These are phyloP conservation scores for Contarinia nasturtii DNA, from an alignment of 1,140 invertebrate genomes.

Conservation along the genomic window DNA sequence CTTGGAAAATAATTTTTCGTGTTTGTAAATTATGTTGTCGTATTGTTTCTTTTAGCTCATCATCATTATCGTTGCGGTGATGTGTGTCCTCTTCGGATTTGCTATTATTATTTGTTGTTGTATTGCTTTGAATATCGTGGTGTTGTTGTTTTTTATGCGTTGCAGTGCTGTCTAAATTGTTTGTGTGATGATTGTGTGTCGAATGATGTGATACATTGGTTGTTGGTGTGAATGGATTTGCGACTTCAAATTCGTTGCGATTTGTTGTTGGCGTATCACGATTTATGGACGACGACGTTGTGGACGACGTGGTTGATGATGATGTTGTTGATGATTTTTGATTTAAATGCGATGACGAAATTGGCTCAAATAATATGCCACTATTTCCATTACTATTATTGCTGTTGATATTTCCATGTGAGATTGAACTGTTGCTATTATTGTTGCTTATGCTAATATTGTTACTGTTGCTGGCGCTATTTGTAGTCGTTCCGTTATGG, in stretches of 20 bases:
- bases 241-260: too few relatives aligned
- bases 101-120: too few relatives aligned
- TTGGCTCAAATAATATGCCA: constrained; percentile 6
- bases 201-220: too few relatives aligned
- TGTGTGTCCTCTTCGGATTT: too few relatives aligned
- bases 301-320: background rate
- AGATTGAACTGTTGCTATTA: too few relatives aligned
- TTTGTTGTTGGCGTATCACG: too few relatives aligned
- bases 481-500: constrained; percentile 6
- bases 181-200: too few relatives aligned
- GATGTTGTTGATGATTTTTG: background rate
- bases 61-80: constrained; percentile 8
- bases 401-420: too few relatives aligned
- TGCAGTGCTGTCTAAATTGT: background rate
- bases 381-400: background rate
- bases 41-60: constrained; percentile 24
- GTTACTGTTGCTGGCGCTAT: too few relatives aligned
- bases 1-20: constrained; percentile 31
- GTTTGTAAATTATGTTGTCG: constrained; percentile 26
- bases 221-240: too few relatives aligned
- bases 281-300: background rate
- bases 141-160: constrained; percentile 4
- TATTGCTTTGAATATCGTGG: too few relatives aligned
- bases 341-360: background rate
- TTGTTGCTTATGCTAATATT: too few relatives aligned